These are phyloP conservation scores for Episyrphus balteatus DNA, from an alignment of 1,140 invertebrate genomes.

Conservation along the genomic window DNA sequence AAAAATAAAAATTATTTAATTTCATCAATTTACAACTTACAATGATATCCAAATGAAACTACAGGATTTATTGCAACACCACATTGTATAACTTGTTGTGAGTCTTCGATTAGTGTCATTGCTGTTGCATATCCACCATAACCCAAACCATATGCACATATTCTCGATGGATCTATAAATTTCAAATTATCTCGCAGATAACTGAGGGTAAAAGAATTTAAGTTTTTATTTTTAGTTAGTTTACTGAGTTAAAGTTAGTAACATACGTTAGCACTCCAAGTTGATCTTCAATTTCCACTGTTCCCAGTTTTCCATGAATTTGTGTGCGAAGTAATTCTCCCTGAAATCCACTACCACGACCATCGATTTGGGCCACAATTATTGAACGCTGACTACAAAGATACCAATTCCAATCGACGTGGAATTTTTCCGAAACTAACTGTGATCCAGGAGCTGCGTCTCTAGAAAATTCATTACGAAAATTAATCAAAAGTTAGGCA, in stretches of 20 bases:
- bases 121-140: constrained; percentile 62
- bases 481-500: background rate
- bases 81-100: constrained; percentile 60
- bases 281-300: constrained; percentile 72
- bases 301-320: constrained; percentile 53
- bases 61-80: constrained; percentile 72
- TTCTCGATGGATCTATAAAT: constrained; percentile 59
- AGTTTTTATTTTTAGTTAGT: background rate
- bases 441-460: constrained; percentile 66
- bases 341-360: constrained; percentile 63
- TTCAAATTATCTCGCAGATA: constrained; percentile 60
- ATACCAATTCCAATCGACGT: constrained; percentile 65
- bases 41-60: constrained; percentile 66
- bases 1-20: background rate
- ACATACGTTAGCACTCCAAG: constrained; percentile 63
- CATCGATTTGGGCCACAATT: constrained; percentile 69
- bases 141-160: constrained; percentile 60
- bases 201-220: constrained; percentile 33
- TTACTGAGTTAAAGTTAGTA: background rate
- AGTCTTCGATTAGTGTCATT: constrained; percentile 61
- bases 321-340: constrained; percentile 61
- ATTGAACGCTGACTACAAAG: constrained; percentile 61
- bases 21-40: constrained; percentile 41
- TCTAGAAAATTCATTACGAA: constrained; percentile 27
- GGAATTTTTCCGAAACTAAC: constrained; percentile 60